Percentiles rank a stretch among this genome's conserved stretches.
Evolutionary conservation across 2,797 vertebrate species (phyloP).

Genomic region (Enteromius unitaeniatus): DNA sequence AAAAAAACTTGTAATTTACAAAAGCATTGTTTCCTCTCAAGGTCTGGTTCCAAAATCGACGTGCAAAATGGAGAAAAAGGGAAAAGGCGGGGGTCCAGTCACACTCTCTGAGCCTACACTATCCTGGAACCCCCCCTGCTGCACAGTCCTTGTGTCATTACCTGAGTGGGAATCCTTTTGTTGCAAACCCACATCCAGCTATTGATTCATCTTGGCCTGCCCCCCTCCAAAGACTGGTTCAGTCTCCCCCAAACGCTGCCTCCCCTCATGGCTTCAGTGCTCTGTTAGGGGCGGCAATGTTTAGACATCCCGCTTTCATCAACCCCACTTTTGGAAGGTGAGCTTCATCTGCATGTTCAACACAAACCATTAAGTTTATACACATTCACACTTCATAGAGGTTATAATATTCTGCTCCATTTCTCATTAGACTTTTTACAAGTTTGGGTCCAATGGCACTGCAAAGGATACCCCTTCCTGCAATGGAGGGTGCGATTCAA

Average conservation of each 20-base stretch:
- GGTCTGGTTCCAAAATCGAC: constrained; percentile 91
- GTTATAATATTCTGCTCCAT: constrained; percentile 18
- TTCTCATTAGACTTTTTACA: constrained; percentile 81
- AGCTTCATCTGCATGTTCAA: constrained; percentile 38
- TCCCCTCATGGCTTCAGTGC: constrained; percentile 82
- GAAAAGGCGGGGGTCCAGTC: constrained; percentile 86
- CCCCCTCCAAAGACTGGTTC: constrained; percentile 77
- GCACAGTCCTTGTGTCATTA: constrained; percentile 84
- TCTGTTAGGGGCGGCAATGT: constrained; percentile 85
- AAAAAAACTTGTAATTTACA: constrained; percentile 41
- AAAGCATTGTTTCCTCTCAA: constrained; percentile 69
- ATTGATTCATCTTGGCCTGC: constrained; percentile 78
- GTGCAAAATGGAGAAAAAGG: constrained; percentile 90
- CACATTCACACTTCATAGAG: neutral
- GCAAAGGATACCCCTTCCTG: constrained; percentile 79
- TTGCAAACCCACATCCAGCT: constrained; percentile 79
- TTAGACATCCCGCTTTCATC: constrained; percentile 85
- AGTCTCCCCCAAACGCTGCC: constrained; percentile 76
- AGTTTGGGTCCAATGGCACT: constrained; percentile 83
- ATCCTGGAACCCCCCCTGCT: constrained; percentile 80
- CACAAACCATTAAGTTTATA: neutral
- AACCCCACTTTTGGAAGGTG: constrained; percentile 87
- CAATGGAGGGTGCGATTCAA: constrained; percentile 76
- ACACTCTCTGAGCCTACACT: constrained; percentile 81
- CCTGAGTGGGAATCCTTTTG: constrained; percentile 83